These are phyloP conservation scores for Lithophane leautieri DNA, from an alignment of 2,888 invertebrate genomes.

Conservation along the genomic window DNA sequence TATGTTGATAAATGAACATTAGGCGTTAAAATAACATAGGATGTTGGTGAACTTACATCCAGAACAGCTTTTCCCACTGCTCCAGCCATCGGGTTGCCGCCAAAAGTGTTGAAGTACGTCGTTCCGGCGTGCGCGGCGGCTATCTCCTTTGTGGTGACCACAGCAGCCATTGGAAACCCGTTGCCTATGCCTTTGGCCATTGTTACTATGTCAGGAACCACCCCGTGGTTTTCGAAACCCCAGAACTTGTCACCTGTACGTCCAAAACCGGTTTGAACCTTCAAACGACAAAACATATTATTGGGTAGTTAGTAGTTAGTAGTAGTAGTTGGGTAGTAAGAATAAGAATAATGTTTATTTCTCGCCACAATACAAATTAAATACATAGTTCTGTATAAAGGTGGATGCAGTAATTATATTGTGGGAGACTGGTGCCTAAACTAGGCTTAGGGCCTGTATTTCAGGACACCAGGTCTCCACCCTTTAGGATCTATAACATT, in stretches of 20 bases:
- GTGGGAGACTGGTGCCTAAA: no score
- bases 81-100: conserved; percentile 98
- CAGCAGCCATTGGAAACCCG: conserved; percentile 98
- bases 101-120: conserved; percentile 98
- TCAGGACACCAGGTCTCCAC: no score
- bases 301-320: no score
- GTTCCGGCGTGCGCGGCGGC: conserved; percentile 94
- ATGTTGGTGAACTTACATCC: conserved; percentile 91
- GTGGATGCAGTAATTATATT: no score
- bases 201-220: conserved; percentile 98
- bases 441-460: no score
- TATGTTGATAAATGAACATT: neutral
- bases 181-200: conserved; percentile 99
- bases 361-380: no score
- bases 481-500: no score
- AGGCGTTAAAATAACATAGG: neutral
- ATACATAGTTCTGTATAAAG: no score
- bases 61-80: conserved; percentile 97
- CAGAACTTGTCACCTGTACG: conserved; percentile 98
- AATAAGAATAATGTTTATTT: no score
- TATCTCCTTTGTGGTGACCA: conserved; percentile 97
- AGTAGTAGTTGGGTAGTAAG: no score
- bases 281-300: neutral
- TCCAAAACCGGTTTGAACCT: conserved; percentile 99
- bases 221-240: conserved; percentile 97